Base-by-base conservation (phyloP, 2,888 invertebrate species). In the Meloe dianella region DNA sequence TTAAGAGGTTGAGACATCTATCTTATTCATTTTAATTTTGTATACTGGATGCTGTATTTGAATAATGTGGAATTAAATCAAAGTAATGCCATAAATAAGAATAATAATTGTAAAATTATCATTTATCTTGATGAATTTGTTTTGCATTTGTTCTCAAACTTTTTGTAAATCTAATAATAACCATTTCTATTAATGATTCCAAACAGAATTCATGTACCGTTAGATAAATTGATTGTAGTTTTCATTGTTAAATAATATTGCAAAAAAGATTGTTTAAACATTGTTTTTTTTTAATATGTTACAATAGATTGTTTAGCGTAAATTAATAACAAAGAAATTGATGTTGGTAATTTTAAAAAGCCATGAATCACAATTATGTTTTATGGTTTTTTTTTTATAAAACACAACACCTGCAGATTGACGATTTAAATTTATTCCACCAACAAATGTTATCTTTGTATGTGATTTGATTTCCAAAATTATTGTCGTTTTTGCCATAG, bases 391-490 rank as follows among this genome's bases (percentile, higher is more conserved):
- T 66, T 32, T 60, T n/a, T n/a, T n/a, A n/a, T 35, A 60, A 10
- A 66, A 66, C 63, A 66, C 66, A 61, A 47, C 67, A 67, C 67
- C 67, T 67, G 67, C 61, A 58, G 57, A 41, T 61, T 67, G 60
- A 67, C 58, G 61, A 64, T 67, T 64, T 54, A 64, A 67, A 67
- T 67, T 60, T 64, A 67, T 67, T 67, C 67, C 54, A 35, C 51
- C 30, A 57, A 24, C 56, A 61, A 64, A 61, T 35, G 64, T 58
- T 61, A 67, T 67, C 67, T 57, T 57, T 27, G 22, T 20, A 20
- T 67, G 67, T 67, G 67, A 61, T 63, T 57, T 27, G 66, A 22
- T 63, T 63, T 32, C 29, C 57, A 66, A 66, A 22, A 22, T 22
- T 10, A 24, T 22, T 51, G 22, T 51, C 51, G 10, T 51, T 51